Evolutionary conservation across 2,797 vertebrate species (phyloP).

Genomic region (Peromyscus nudipes): DNA sequence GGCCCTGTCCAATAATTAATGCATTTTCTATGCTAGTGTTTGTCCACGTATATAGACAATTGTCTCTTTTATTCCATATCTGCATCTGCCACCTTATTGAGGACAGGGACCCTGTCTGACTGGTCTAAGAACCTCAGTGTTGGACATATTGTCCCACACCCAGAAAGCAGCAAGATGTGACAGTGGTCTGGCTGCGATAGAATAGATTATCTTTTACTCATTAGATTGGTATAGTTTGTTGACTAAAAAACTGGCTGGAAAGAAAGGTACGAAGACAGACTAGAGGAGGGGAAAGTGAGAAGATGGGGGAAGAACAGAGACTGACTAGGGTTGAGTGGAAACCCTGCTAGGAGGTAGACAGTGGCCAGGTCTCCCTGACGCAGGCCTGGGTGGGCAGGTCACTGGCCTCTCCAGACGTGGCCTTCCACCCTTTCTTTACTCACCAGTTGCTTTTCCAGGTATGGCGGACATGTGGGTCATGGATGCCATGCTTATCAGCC

Average conservation of each 20-base stretch:
- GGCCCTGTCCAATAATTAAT: no score
- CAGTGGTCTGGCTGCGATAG: not conserved
- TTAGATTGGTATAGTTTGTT: not conserved
- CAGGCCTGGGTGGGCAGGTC: not conserved
- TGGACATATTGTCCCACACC: not conserved
- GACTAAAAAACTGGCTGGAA: not conserved
- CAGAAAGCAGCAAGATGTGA: not conserved
- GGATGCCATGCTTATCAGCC: conserved; percentile 97
- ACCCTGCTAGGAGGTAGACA: not conserved
- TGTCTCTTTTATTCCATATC: not conserved
- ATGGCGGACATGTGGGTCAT: conserved; percentile 97
- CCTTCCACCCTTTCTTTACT: conserved; percentile 79
- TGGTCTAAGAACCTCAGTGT: accelerated
- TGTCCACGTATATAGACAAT: not conserved
- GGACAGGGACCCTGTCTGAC: no score
- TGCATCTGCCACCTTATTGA: accelerated
- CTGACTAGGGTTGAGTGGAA: accelerated
- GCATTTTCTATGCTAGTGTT: not conserved
- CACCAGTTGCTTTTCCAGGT: conserved; percentile 99
- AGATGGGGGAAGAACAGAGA: no score
- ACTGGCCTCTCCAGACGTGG: accelerated
- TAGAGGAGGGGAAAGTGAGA: not conserved
- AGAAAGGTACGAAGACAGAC: not conserved
- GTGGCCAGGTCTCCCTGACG: accelerated
- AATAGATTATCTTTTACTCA: not conserved